Evolutionary conservation across 2,797 vertebrate species (phyloP).

Genomic region (Adelosebastes latens): DNA sequence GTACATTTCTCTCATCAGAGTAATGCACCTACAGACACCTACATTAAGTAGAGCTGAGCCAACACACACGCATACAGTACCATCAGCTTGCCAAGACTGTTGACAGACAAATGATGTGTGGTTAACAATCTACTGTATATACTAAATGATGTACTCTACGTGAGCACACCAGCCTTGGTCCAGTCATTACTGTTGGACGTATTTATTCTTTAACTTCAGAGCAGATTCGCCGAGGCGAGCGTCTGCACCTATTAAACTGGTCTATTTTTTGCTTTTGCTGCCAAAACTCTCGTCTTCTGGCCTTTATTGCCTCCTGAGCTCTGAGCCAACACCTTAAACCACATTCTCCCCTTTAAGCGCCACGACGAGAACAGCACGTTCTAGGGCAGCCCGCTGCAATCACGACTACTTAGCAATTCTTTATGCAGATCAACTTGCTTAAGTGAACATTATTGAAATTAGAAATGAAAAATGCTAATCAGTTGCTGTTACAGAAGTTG

Average conservation of each 20-base stretch:
- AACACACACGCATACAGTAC: not conserved
- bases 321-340: slow-evolving; percentile 34
- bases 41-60: slow-evolving; percentile 1
- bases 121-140: slow-evolving; percentile 8
- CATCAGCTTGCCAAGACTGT: not conserved
- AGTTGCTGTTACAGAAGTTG: not conserved
- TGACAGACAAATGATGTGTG: slow-evolving; percentile 3
- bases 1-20: not conserved
- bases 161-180: slow-evolving; percentile 15
- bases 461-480: not conserved
- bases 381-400: slow-evolving; percentile 1
- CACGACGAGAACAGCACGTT: not conserved
- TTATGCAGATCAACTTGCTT: not conserved
- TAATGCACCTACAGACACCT: not conserved
- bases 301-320: slow-evolving; percentile 32
- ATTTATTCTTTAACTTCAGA: slow-evolving; percentile 45
- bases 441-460: not conserved
- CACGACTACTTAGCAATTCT: not conserved
- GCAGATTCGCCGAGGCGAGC: slow-evolving; percentile 37
- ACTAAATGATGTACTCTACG: slow-evolving; percentile 13
- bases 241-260: slow-evolving; percentile 45
- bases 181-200: slow-evolving; percentile 9
- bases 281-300: slow-evolving; percentile 42
- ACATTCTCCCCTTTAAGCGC: slow-evolving; percentile 10
- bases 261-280: slow-evolving; percentile 39